Evolutionary conservation across 2,113 vertebrate species (phyloP), one percentile per base, ranked within the genome.

Genomic region (Thinocorus orbignyianus): DNA sequence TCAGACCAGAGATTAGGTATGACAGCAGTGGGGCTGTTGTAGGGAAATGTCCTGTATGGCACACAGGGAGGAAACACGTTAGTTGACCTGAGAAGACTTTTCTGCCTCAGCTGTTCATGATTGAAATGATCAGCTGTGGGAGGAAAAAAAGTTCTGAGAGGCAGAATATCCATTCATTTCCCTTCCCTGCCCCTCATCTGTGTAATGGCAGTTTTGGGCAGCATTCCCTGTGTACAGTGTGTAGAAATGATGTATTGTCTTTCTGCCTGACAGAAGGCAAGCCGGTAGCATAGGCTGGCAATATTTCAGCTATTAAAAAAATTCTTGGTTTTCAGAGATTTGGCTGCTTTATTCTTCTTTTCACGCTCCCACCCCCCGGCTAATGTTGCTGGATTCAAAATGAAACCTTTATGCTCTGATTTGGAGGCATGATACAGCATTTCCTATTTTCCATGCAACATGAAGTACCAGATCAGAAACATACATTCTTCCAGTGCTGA

Each of bases 311-410:
- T 71, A 15, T 49, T 20, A 18, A 87, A 62, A 57, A 10, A 16
- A 0, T 2, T 16, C 9, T 14, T 39, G 2, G 3, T 19, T 77
- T 86, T 13, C 52, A 11, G 17, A 70, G 55, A 70, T 65, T 19
- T 52, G 41, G 6, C 64, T 85, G 24, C 5, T 46, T 41, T 55
- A 57, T 76, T 26, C 6, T 42, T 52, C 39, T 77, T 55, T 9
- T 17, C 16, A 44, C 37, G 10, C 8, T 4, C 7, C 8, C 11
- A 39, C 1, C 13, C 23, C 31, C 0, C 3, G 30, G 1, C 0
- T 88, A 52, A 44, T 71, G 19, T n/a, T 81, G 10, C 61, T 71
- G 48, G 33, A 64, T 81, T 86, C 65, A 54, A 30, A 72, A 19
- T 17, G 57, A 70, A 71, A 84, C 20, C 9, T 72, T 85, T 46